Evolutionary conservation across 2,797 vertebrate genomes (phyloP), one percentile per base, ranked within the genome.

Genomic region (Poecile montanus): DNA sequence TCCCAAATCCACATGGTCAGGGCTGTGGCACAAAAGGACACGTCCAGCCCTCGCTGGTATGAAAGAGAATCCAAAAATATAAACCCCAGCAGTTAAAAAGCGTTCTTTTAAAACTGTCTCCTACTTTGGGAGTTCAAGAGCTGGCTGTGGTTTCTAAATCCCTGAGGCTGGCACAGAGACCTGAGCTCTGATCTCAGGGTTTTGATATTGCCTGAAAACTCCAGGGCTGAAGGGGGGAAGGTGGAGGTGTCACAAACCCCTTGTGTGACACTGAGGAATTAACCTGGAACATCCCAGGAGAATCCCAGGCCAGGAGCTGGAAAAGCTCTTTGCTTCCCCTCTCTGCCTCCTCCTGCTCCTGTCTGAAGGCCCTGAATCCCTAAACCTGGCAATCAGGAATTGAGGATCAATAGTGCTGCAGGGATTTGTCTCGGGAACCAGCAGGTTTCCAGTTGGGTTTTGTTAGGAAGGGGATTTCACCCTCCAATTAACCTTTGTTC

Each of bases 401-500:
- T 4, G 18, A 54, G 40, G 72, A 62, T 47, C 67, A 9, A 1
- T 18, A 11, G 44, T 10, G 27, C n/a, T 40, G 56, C 74, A 72
- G 70, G 47, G 54, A 45, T 61, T 51, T 88, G 8, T 38, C 44
- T 36, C 51, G 32, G 80, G 51, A 78, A 47, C 19, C 81, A 66
- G 76, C 50, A 5, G 14, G 18, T 48, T 95, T 65, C 57, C 80
- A 57, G 36, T n/a, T 51, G 73, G 26, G 17, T 48, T 68, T 66
- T 15, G 7, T 90, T 71, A 57, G 58, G 47, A 87, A 22, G 30
- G 29, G 8, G 36, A 18, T 88, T 71, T 82, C 57, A 62, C 26
- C 71, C 66, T 61, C 72, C 7, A 27, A 88, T 91, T 90, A 87
- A 94, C 82, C 90, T 95, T 94, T 83, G 87, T 32, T 36, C 90